Conservation (phyloP, 2,888 invertebrate species). For the Beris chalybata region DNA sequence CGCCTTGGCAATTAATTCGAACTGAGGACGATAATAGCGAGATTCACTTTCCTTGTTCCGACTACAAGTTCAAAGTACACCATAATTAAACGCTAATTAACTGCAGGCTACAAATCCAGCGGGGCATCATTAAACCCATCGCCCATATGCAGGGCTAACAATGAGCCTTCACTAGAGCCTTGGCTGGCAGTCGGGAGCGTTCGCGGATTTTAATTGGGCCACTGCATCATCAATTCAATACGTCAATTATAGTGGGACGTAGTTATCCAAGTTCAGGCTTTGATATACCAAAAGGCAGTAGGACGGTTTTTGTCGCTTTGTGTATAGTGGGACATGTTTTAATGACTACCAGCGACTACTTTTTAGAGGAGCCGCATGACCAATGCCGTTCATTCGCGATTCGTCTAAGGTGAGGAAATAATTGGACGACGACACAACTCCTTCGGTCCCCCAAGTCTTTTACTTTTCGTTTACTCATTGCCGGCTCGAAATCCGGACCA, state of each 20-base stretch:
- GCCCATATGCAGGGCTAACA: constrained; percentile 14
- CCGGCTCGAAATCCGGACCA: constrained; percentile 28
- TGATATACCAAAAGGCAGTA: constrained; percentile 26
- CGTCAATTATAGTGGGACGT: constrained; percentile 39
- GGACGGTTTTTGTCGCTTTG: constrained; percentile 16
- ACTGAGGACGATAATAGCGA: too few relatives aligned
- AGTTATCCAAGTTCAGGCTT: constrained; percentile 24
- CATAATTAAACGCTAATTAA: constrained; percentile 28
- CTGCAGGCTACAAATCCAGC: constrained; percentile 17
- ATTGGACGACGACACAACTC: constrained; percentile 36
- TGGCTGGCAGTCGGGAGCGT: constrained; percentile 17
- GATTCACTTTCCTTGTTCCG: too few relatives aligned
- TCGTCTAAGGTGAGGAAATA: constrained; percentile 37
- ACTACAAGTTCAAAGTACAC: neutral
- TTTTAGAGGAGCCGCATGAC: constrained; percentile 20
- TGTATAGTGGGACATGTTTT: constrained; percentile 37
- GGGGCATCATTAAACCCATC: constrained; percentile 21
- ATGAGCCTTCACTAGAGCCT: neutral
- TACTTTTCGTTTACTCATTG: constrained; percentile 34
- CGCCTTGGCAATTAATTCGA: too few relatives aligned
- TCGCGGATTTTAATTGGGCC: constrained; percentile 39
- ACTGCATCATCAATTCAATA: constrained; percentile 41
- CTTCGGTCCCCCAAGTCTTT: constrained; percentile 33
- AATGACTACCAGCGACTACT: constrained; percentile 34
- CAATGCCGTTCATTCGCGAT: constrained; percentile 21